phyloP scores from a whole-genome alignment of 2,797 vertebrate species.

The Hydrophis major region DNA sequence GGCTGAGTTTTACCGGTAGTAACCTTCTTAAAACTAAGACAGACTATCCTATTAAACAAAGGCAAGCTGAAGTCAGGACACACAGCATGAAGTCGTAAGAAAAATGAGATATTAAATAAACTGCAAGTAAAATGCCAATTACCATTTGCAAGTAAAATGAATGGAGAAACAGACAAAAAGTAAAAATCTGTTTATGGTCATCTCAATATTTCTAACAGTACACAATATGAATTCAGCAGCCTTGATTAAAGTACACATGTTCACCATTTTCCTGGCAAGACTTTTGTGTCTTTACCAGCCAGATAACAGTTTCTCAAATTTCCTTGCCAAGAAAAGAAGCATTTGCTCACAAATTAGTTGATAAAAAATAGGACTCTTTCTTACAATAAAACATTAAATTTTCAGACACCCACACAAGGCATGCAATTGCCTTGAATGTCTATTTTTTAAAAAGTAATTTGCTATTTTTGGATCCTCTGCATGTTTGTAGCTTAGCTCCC shows the following conservation, averaged over 20 bases:
- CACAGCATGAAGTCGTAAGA: background rate
- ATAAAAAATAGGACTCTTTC: background rate
- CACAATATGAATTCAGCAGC: background rate
- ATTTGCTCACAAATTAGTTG: background rate
- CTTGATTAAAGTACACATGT: background rate
- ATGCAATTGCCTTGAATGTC: background rate
- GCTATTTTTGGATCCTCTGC: slow-evolving; percentile 13
- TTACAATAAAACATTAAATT: background rate
- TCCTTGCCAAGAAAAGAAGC: background rate
- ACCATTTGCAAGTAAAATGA: background rate
- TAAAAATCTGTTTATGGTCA: background rate
- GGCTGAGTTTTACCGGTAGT: background rate
- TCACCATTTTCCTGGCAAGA: background rate
- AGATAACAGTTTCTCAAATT: background rate
- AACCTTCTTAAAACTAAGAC: slow-evolving; percentile 6
- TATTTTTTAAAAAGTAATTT: background rate
- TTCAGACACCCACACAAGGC: background rate
- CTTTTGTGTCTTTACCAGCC: background rate
- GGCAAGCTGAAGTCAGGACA: background rate
- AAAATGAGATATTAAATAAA: background rate
- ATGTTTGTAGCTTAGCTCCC: background rate
- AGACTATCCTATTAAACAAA: background rate
- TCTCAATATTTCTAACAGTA: background rate
- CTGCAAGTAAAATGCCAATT: background rate
- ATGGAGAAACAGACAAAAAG: background rate